phyloP scores from a whole-genome alignment of 2,797 vertebrate species.

The Leuciscus waleckii region DNA sequence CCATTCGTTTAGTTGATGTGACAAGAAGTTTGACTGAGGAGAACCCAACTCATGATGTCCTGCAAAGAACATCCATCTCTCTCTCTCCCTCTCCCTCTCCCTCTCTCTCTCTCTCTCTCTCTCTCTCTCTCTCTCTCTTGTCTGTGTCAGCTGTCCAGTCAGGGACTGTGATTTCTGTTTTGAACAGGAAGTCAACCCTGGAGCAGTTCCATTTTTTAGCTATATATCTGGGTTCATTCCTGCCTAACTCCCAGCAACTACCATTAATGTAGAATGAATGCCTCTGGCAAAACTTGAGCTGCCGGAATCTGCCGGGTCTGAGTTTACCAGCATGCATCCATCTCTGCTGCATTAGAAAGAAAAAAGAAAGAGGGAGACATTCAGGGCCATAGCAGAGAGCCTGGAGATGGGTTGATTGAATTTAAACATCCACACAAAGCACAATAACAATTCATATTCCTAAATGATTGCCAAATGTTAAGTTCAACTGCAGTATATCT shows the following conservation, averaged over 20 bases:
- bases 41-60: not conserved
- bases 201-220: slow-evolving; percentile 28
- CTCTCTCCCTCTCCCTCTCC: not conserved
- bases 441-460: not conserved
- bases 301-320: slow-evolving; percentile 9
- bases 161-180: slow-evolving; percentile 34
- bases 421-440: not conserved
- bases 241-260: slow-evolving; percentile 2
- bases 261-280: slow-evolving; percentile 36
- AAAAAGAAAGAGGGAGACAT: slow-evolving; percentile 4
- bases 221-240: slow-evolving; percentile 9
- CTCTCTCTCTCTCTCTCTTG: slow-evolving; percentile 1
- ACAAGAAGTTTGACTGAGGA: slow-evolving; percentile 14
- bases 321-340: slow-evolving; percentile 45
- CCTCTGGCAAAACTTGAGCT: slow-evolving; percentile 33
- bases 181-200: slow-evolving; percentile 21
- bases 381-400: not conserved
- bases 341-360: slow-evolving; percentile 20
- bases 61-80: not conserved
- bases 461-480: not conserved
- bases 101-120: too few relatives aligned
- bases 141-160: slow-evolving; percentile 9
- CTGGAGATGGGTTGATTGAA: slow-evolving; percentile 32
- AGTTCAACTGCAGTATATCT: not conserved
- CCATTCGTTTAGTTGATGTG: slow-evolving; percentile 35